Base-by-base conservation (phyloP, 2,113 vertebrate genomes). In the Rousettus leschenaultii region DNA sequence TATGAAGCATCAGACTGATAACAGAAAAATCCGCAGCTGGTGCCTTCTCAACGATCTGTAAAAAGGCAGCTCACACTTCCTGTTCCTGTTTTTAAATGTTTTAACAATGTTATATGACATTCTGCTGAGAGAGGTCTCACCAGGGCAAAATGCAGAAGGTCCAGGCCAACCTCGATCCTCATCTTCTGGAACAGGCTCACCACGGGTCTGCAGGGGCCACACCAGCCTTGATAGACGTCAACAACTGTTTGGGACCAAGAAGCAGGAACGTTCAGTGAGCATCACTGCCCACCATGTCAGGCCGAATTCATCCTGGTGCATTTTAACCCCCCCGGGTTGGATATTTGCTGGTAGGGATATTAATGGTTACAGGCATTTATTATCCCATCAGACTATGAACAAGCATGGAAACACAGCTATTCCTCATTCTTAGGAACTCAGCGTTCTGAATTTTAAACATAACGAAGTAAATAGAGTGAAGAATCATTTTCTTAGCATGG, bases 181-280 rank as follows among this genome's bases (percentile, higher is more conserved):
- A 99, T 98, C 98, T 99, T 99, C 96, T 98, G 98, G 77, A 99
- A 99, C 40, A 99, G 99, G 96, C 98, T 99, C 90, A 99, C 98
- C 53, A 99, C 98, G 11, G 99, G 98, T 94, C 98, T 99, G 97
- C 99, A 99, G 35, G 99, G 99, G n/a, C 99, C 99, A 92, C 99
- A 99, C 99, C 99, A 99, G 90, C 98, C 98, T 92, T 99, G 99
- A 97, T 99, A 99, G 7, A 98, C 99, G 19, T 99, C 99, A 0
- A 99, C 98, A 93, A 99, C 99, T 99, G 97, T 21, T 28, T 30
- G 86, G 88, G 74, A 65, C 75, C 15, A 24, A 8, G 83, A 77
- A 71, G 80, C 16, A 30, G 95, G n/a, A 10, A 13, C 1, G 1
- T 9, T 43, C 33, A 24, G 71, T 15, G 30, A 74, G n/a, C 19